Evolutionary conservation across 2,797 vertebrate genomes (phyloP).

Genomic region (Falco novaeseelandiae): DNA sequence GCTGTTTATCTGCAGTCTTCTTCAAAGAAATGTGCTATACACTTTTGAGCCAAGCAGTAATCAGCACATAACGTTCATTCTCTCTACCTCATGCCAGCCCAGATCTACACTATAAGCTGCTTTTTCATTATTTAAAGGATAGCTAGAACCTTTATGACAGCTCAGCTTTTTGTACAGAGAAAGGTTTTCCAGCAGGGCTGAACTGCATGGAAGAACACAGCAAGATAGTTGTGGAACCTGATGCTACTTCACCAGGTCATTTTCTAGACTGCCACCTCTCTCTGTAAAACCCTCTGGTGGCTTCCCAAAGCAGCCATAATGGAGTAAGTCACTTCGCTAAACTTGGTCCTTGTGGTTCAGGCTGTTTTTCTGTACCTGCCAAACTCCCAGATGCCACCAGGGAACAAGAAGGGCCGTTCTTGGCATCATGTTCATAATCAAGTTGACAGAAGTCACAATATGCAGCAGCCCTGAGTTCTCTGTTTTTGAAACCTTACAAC

Average conservation of each 20-base stretch:
- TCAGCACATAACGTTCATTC: not conserved
- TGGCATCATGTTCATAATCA: not conserved
- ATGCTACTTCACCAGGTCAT: not conserved
- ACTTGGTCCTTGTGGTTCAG: not conserved
- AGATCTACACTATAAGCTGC: not conserved
- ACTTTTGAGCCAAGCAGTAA: not conserved
- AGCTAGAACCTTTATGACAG: not conserved
- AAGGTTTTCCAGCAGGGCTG: not conserved
- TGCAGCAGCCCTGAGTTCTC: not conserved
- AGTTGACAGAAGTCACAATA: not conserved
- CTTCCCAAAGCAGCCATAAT: not conserved
- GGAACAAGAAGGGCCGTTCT: not conserved
- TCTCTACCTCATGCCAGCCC: not conserved
- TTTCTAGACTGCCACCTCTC: not conserved
- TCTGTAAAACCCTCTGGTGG: not conserved
- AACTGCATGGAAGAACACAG: not conserved
- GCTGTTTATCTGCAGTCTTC: not conserved
- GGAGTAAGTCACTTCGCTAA: not conserved
- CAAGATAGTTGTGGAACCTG: not conserved
- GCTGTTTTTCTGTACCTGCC: not conserved
- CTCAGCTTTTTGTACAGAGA: not conserved
- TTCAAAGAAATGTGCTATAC: not conserved
- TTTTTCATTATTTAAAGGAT: not conserved
- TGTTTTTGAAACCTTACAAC: not conserved
- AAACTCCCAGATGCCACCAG: not conserved